Base-by-base conservation (phyloP, 2,797 vertebrate genomes). In the Synanceia verrucosa region DNA sequence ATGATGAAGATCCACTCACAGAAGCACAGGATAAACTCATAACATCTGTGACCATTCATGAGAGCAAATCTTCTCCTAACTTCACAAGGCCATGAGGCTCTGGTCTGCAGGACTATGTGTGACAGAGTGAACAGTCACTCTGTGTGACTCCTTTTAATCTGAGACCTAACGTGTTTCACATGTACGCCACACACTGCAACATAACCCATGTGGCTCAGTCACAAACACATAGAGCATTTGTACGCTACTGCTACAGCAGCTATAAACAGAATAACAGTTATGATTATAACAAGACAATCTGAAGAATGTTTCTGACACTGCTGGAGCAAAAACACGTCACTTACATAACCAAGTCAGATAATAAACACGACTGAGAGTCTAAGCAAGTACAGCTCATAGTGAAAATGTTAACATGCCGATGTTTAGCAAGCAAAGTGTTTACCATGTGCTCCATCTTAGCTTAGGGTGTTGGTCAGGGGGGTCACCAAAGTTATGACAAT, bases 131-230 rank as follows among this genome's bases (percentile, higher is more conserved):
- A 76, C 33, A 41, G 67, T 86, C 65, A 72, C 52, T 56, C 60
- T 11, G 24, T 11, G 24, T 29, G 74, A n/a, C 61, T 66, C 34
- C 46, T 19, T 76, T 82, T 76, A 50, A 84, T 82, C 66, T 65
- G 65, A 53, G 31, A 31, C 64, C 60, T 50, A 48, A 76, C 76
- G 82, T 86, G 79, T 78, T 85, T 84, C 62, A 70, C 41, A 55
- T 73, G 70, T 46, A 70, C 24, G 39, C 9, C 18, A 46, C 60
- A 66, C 29, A 9, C 12, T 43, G 34, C 4, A 34, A 8, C 4
- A 14, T 3, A 26, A 41, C 24, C 9, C 19, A n/a, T 44, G 46
- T 69, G 61, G 56, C 21, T 58, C 34, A n/a, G 43, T 12, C 47
- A 11, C 43, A 47, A 48, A 52, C 24, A 53, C 29, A 21, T 16